Evolutionary conservation across 2,113 vertebrate species (phyloP), one percentile per base, ranked within the genome.

Genomic region (Anguilla rostrata): DNA sequence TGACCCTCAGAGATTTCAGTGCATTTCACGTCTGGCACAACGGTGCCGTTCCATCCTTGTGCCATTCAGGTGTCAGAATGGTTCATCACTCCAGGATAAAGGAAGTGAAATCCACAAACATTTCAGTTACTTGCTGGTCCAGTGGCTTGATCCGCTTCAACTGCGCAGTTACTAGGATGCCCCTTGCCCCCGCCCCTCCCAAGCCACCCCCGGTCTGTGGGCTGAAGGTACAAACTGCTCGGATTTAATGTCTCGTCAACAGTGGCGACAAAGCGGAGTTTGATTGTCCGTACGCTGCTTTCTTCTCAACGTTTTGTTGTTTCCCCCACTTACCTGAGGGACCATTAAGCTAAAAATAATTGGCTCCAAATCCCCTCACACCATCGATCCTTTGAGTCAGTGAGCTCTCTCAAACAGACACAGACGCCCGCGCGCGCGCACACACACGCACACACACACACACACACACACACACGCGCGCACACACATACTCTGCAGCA

Each of bases 291-390:
- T 93, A 94, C 92, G 93, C 93, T 92, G 93, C 92, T 94, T 94
- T 94, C 93, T 94, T 93, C 93, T 92, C 94, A 92, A 92, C 94
- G 92, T 95, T 95, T 95, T 94, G 95, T 95, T 96, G 94, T 95
- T 93, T 94, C 92, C 91, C 90, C 91, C 92, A 85, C 88, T 90
- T 90, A 93, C 94, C 94, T 94, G 82, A 87, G 95, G 95, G 95
- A 95, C 94, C 94, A 95, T 96, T 96, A 95, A 95, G 94, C 95
- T 95, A 94, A 95, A 96, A 95, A 96, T 96, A 96, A 96, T 96
- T 96, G 95, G 95, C 95, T 94, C 92, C 90, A 93, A 93, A 94
- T 95, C 94, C 94, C 94, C 92, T 92, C 92, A 91, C 93, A 94
- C 92, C 94, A 96, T 96, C 94, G 95, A 96, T 96, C 94, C 94